Percentiles rank a stretch among this genome's conserved stretches.
Evolutionary conservation across 2,113 vertebrate genomes (phyloP).

Genomic region (Halcyon malimbica): DNA sequence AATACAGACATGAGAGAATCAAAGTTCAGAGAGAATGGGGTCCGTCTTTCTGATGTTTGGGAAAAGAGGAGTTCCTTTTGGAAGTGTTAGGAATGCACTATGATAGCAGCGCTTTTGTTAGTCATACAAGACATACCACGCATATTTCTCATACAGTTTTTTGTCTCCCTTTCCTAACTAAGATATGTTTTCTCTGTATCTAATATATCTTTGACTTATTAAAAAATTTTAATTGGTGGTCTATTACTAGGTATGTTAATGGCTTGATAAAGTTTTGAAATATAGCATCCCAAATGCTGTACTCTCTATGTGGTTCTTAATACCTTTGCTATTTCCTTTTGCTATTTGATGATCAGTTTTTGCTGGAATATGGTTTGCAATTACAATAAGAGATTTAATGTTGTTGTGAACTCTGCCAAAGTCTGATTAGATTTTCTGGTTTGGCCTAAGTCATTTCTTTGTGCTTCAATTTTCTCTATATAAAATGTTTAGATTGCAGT

Average conservation of each 20-base stretch:
- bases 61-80: neutral
- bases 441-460: slow-evolving; percentile 44
- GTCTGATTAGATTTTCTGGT: slow-evolving; percentile 62
- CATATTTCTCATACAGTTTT: neutral
- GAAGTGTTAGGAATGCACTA: neutral
- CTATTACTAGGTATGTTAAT: neutral
- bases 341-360: slow-evolving; percentile 27
- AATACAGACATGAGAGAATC: neutral
- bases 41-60: neutral
- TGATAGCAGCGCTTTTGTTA: neutral
- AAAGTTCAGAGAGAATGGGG: neutral
- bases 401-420: slow-evolving; percentile 52
- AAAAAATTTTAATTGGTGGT: neutral
- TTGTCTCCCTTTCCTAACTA: neutral
- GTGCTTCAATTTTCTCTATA: slow-evolving; percentile 39
- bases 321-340: slow-evolving; percentile 14
- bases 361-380: slow-evolving; percentile 43
- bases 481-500: slow-evolving; percentile 47
- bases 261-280: slow-evolving; percentile 12
- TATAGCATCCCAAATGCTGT: neutral
- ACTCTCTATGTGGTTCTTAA: neutral
- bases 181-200: neutral
- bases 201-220: neutral
- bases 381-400: slow-evolving; percentile 52
- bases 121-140: neutral